phyloP scores from a whole-genome alignment of 1,140 invertebrate species.

The Olivierus martensii region DNA sequence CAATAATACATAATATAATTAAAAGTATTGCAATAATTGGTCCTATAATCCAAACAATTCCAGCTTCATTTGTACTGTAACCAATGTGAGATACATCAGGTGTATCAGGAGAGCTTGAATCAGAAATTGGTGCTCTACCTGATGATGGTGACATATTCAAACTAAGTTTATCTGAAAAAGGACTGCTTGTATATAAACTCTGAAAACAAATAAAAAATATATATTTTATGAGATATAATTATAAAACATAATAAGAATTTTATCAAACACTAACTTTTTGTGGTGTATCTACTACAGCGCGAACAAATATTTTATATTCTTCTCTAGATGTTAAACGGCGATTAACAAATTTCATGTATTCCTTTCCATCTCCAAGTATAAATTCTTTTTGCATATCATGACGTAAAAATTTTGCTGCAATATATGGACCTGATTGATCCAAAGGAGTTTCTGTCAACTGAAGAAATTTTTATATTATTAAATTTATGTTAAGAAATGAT shows the following conservation, averaged over 20 bases:
- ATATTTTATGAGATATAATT: not conserved
- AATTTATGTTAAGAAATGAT: too few species aligned
- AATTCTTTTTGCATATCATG: constrained; percentile 83
- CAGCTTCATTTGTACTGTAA: constrained; percentile 2
- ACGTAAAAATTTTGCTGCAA: constrained; percentile 86
- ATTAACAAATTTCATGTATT: constrained; percentile 78
- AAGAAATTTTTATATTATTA: not conserved
- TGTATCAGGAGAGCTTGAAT: constrained; percentile 4
- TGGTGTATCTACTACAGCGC: constrained; percentile 87
- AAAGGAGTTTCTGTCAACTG: constrained; percentile 13
- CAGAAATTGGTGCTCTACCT: constrained; percentile 2
- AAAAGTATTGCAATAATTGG: constrained; percentile 12
- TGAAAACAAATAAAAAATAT: constrained; percentile 23
- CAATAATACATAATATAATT: constrained; percentile 5
- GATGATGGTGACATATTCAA: constrained; percentile 40
- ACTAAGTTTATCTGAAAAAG: constrained; percentile 78
- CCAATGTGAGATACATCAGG: constrained; percentile 15
- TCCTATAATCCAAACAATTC: constrained; percentile 12
- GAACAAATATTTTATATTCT: constrained; percentile 79
- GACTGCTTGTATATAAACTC: constrained; percentile 87
- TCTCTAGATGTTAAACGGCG: constrained; percentile 63
- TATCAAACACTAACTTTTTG: constrained; percentile 48
- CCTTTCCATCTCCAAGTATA: constrained; percentile 71
- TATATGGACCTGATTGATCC: constrained; percentile 56
- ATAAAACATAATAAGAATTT: not conserved